Evolutionary conservation across 1,140 invertebrate species (phyloP).

Genomic region (Adoxophyes honmai): DNA sequence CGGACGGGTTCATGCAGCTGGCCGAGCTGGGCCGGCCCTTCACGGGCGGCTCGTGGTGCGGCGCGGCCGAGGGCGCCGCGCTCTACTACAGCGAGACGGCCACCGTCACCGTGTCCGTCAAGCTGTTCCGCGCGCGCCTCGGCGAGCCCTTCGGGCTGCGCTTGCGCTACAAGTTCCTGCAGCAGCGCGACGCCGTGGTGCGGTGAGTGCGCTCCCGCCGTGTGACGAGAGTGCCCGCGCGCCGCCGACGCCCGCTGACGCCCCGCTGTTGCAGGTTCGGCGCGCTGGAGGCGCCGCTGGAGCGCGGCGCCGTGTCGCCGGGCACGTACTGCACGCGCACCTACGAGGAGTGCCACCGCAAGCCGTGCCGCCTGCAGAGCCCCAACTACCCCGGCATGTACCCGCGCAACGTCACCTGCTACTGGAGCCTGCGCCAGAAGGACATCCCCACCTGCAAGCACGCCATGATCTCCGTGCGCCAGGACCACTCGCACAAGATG

Average conservation of each 20-base stretch:
- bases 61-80: conserved; percentile 83
- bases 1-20: conserved; percentile 90
- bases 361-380: conserved; percentile 87
- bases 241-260: background rate
- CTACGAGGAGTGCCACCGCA: conserved; percentile 91
- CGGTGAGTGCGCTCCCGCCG: conserved; percentile 27
- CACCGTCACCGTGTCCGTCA: conserved; percentile 87
- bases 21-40: conserved; percentile 89
- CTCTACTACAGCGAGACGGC: conserved; percentile 92
- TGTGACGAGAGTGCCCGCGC: too few species aligned
- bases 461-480: conserved; percentile 90
- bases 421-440: conserved; percentile 88
- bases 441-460: conserved; percentile 91
- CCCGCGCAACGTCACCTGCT: conserved; percentile 88
- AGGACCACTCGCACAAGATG: conserved; percentile 84
- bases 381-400: conserved; percentile 96
- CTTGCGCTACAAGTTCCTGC: conserved; percentile 81
- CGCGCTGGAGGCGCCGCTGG: conserved; percentile 82
- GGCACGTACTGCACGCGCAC: conserved; percentile 92
- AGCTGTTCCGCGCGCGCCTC: conserved; percentile 83
- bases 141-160: conserved; percentile 85
- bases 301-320: conserved; percentile 87
- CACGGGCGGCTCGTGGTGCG: conserved; percentile 90
- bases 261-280: conserved; percentile 77
- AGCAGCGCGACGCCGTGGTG: conserved; percentile 81